These are phyloP conservation scores for Zelostemma sp. DNA, from an alignment of 1,140 invertebrate species.

Conservation along the genomic window DNA sequence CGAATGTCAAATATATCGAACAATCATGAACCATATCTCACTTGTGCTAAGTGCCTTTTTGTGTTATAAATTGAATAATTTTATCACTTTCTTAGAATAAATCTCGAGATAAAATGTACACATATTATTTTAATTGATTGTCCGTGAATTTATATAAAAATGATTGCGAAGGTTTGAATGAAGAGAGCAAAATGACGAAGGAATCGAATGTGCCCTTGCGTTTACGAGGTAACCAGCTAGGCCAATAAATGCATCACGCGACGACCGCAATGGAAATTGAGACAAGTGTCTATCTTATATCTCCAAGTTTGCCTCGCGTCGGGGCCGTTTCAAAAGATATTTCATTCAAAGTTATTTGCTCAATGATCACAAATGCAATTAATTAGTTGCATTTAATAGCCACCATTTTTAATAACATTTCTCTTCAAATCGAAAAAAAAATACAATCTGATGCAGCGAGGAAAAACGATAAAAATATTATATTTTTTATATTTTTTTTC, in stretches of 20 bases:
- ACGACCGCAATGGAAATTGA: neutral
- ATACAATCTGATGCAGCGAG: too few species aligned
- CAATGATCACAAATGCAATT: neutral
- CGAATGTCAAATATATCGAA: too few species aligned
- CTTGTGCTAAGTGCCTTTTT: too few species aligned
- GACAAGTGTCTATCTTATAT: neutral
- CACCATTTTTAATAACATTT: neutral
- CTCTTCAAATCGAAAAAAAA: neutral
- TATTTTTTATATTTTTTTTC: too few species aligned
- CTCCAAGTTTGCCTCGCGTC: neutral
- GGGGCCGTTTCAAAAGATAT: neutral
- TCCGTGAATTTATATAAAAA: neutral
- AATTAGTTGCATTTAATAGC: too few species aligned
- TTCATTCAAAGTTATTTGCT: neutral
- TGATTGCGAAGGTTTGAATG: neutral
- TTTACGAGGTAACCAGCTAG: neutral
- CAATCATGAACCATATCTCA: too few species aligned
- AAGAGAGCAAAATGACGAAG: neutral
- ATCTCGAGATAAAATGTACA: too few species aligned
- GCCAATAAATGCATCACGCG: neutral
- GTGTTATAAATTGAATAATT: too few species aligned
- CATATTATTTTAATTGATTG: too few species aligned
- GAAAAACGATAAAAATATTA: too few species aligned
- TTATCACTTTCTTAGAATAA: too few species aligned
- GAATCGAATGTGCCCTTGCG: neutral